These are phyloP conservation scores for Rhinichthys osculus DNA, from an alignment of 2,797 vertebrate species.

Conservation along the genomic window DNA sequence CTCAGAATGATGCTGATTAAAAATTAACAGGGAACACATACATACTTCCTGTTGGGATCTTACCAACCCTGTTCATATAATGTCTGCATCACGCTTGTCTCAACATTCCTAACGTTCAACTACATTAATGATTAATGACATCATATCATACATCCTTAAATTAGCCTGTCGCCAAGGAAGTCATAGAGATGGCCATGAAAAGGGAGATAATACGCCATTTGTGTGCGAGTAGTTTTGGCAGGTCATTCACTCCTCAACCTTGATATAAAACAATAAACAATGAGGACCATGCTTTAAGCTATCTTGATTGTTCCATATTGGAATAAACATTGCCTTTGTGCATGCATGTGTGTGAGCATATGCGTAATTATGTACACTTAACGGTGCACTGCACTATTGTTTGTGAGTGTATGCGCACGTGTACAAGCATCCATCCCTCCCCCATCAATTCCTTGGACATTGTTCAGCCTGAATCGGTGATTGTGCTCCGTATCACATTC, in stretches of 20 bases:
- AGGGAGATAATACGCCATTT: conserved; percentile 25
- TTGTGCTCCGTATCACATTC: neutral
- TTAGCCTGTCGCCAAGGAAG: conserved; percentile 44
- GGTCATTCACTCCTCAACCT: conserved; percentile 40
- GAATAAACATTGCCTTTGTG: conserved; percentile 12
- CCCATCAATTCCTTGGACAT: conserved; percentile 22
- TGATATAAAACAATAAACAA: conserved; percentile 59
- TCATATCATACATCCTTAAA: conserved; percentile 42
- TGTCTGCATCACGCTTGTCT: neutral
- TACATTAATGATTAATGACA: conserved; percentile 43
- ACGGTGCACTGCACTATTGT: conserved; percentile 2
- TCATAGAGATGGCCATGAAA: conserved; percentile 40
- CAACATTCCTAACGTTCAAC: conserved; percentile 2
- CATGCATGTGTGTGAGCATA: conserved; percentile 13
- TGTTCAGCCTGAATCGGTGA: conserved; percentile 6
- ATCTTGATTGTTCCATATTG: conserved; percentile 41
- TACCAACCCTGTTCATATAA: neutral
- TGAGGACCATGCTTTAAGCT: conserved; percentile 30
- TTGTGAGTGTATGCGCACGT: conserved; percentile 22
- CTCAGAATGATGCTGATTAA: conserved; percentile 8
- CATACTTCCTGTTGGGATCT: neutral
- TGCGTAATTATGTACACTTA: neutral
- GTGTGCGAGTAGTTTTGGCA: conserved; percentile 34
- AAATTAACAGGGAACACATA: conserved; percentile 11
- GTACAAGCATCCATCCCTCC: conserved; percentile 9